Conservation (phyloP, 1,140 invertebrate species). For the Popillia japonica region DNA sequence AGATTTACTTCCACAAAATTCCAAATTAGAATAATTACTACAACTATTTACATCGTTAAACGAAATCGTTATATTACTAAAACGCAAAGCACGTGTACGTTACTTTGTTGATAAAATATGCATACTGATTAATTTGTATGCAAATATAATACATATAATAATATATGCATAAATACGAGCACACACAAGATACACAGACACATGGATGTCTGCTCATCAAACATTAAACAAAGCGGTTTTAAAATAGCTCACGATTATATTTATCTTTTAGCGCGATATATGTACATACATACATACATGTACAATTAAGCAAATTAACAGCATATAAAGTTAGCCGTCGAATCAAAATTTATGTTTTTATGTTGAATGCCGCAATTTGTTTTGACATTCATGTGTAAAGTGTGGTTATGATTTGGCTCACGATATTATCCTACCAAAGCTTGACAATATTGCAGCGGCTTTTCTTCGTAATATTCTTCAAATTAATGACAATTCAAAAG, state of each 20-base stretch:
- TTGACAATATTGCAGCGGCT: no score
- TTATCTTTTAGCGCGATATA: background rate
- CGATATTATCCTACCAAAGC: no score
- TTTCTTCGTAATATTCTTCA: no score
- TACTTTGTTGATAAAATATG: background rate
- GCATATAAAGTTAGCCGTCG: background rate
- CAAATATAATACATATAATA: background rate
- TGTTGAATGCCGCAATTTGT: background rate
- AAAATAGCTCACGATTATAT: slow-evolving; percentile 15
- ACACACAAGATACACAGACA: background rate
- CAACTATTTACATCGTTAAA: no score
- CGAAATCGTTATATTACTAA: background rate
- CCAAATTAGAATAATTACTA: no score
- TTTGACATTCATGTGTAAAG: background rate
- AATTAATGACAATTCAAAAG: no score
- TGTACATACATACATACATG: background rate
- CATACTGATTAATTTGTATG: slow-evolving; percentile 6
- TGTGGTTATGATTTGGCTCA: no score
- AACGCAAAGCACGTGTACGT: background rate
- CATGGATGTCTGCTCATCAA: background rate
- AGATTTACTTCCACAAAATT: no score
- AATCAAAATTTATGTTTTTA: background rate
- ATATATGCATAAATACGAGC: background rate
- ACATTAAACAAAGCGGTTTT: slow-evolving; percentile 1
- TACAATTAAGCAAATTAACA: slow-evolving; percentile 9